Conservation (phyloP, 2,113 vertebrate genomes). For the Sylvilagus bachmani region DNA sequence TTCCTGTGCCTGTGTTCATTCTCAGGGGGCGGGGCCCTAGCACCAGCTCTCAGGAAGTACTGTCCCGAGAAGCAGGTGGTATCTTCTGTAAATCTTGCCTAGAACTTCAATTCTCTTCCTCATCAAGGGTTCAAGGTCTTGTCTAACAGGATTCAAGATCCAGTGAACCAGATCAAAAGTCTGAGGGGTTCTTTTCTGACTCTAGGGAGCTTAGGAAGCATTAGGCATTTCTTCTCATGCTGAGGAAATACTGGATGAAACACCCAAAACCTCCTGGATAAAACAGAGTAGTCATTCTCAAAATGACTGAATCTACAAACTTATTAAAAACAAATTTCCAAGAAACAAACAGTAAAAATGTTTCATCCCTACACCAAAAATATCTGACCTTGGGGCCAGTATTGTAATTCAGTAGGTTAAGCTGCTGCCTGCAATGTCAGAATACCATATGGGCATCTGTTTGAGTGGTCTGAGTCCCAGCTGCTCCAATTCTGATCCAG, state of each 20-base stretch:
- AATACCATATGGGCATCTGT: no score
- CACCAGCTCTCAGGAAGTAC: neutral
- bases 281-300: slow-evolving; percentile 4
- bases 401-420: no score
- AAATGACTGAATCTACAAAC: slow-evolving; percentile 31
- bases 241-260: neutral
- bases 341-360: neutral
- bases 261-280: neutral
- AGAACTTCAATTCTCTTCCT: neutral
- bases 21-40: neutral
- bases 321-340: slow-evolving; percentile 15
- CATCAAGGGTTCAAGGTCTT: neutral
- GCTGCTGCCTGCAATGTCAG: no score
- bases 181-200: neutral
- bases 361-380: slow-evolving; percentile 8
- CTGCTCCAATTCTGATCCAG: no score
- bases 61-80: neutral
- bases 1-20: neutral
- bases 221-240: neutral
- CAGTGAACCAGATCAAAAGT: neutral
- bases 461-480: no score
- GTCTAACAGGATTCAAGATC: neutral
- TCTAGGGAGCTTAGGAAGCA: neutral
- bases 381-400: neutral
- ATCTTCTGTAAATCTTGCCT: neutral